These are phyloP conservation scores for Tanytarsus gracilentus DNA, from an alignment of 2,888 invertebrate genomes.

Conservation along the genomic window DNA sequence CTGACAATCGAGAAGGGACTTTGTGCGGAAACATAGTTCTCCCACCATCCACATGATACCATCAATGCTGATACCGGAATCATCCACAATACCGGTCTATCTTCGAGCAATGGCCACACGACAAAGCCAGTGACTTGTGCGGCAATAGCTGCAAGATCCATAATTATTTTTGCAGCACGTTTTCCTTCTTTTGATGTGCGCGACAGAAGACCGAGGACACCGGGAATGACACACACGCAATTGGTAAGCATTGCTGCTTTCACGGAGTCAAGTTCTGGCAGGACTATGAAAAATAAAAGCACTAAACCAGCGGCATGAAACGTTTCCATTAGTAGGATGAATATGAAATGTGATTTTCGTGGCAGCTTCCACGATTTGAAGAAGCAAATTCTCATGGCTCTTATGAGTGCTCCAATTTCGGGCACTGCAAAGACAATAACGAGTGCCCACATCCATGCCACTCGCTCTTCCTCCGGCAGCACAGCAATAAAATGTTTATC, in stretches of 20 bases:
- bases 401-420: slow-evolving; percentile 76
- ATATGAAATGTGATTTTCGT: slow-evolving; percentile 40
- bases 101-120: slow-evolving; percentile 80
- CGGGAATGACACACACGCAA: slow-evolving; percentile 87
- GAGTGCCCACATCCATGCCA: slow-evolving; percentile 89
- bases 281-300: slow-evolving; percentile 73
- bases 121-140: slow-evolving; percentile 87
- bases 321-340: slow-evolving; percentile 74
- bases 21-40: slow-evolving; percentile 84
- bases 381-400: slow-evolving; percentile 77
- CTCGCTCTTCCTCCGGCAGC: slow-evolving; percentile 74
- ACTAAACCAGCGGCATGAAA: slow-evolving; percentile 81
- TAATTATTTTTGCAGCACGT: slow-evolving; percentile 64
- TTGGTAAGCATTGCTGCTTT: slow-evolving; percentile 95
- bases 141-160: slow-evolving; percentile 76
- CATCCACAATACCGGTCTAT: slow-evolving; percentile 67
- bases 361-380: slow-evolving; percentile 82
- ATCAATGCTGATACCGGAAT: slow-evolving; percentile 77
- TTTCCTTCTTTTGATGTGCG: slow-evolving; percentile 73
- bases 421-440: slow-evolving; percentile 81
- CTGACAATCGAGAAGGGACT: slow-evolving; percentile 68
- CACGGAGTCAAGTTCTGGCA: slow-evolving; percentile 88
- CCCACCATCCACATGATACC: slow-evolving; percentile 95
- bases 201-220: slow-evolving; percentile 64
- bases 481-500: slow-evolving; percentile 76